Evolutionary conservation across 2,888 invertebrate genomes (phyloP).

Genomic region (Epistrophella euchroma): DNA sequence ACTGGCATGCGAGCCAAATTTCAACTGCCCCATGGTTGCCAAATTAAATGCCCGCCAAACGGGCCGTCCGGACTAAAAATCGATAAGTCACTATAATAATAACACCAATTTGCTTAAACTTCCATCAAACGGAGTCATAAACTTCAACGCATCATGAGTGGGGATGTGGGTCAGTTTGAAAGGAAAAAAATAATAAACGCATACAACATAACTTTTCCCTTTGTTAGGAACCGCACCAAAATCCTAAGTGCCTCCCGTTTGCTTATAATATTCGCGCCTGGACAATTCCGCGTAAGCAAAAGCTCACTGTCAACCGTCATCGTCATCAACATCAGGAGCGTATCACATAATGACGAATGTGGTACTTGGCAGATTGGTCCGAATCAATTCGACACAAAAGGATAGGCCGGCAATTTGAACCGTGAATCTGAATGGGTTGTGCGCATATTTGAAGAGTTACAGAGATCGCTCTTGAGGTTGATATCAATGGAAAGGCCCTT

Average conservation of each 20-base stretch:
- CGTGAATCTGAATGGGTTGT: slow-evolving; percentile 49
- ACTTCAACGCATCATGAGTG: slow-evolving; percentile 16
- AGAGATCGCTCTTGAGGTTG: slow-evolving; percentile 62
- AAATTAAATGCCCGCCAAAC: slow-evolving; percentile 59
- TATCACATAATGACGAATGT: slow-evolving; percentile 45
- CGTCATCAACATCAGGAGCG: slow-evolving; percentile 32
- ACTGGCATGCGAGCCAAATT: slow-evolving; percentile 62
- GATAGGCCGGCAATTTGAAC: slow-evolving; percentile 56
- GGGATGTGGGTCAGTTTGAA: slow-evolving; percentile 51
- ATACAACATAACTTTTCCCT: slow-evolving; percentile 44
- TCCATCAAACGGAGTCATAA: slow-evolving; percentile 72
- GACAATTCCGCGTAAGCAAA: slow-evolving; percentile 63
- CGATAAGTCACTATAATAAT: slow-evolving; percentile 67
- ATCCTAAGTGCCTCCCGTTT: slow-evolving; percentile 62
- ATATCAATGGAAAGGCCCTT: slow-evolving; percentile 68
- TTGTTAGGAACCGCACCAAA: slow-evolving; percentile 65
- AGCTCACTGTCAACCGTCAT: slow-evolving; percentile 68
- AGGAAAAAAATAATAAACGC: background rate
- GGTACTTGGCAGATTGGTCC: slow-evolving; percentile 63
- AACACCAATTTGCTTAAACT: slow-evolving; percentile 73
- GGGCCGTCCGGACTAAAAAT: slow-evolving; percentile 48
- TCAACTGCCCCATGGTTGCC: slow-evolving; percentile 52
- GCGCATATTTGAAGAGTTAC: slow-evolving; percentile 59
- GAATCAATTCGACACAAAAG: slow-evolving; percentile 75
- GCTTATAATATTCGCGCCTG: slow-evolving; percentile 32